Evolutionary conservation across 1,140 invertebrate genomes (phyloP).

Genomic region (Brachionus calyciflorus): DNA sequence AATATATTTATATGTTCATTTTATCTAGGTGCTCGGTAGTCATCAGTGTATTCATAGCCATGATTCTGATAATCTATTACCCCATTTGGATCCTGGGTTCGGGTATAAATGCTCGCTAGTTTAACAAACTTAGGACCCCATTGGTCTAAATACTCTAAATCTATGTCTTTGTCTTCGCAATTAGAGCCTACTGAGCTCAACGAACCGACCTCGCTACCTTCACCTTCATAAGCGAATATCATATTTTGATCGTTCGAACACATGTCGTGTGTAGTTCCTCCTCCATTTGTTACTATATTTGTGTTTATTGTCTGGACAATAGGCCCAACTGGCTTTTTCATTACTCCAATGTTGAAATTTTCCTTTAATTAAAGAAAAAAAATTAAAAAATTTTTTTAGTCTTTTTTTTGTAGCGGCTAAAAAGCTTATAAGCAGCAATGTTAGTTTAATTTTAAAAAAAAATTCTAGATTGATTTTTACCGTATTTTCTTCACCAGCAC

Average conservation of each 20-base stretch:
- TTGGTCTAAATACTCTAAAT: constrained; percentile 32
- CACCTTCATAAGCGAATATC: constrained; percentile 41
- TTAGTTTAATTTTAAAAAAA: constrained; percentile 17
- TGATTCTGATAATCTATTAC: constrained; percentile 25
- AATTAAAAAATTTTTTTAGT: not conserved
- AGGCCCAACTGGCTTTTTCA: constrained; percentile 42
- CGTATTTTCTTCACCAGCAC: constrained; percentile 46
- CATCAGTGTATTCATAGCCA: constrained; percentile 8
- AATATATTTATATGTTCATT: too few species aligned
- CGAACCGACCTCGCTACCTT: constrained; percentile 42
- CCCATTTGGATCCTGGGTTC: not conserved
- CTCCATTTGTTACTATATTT: not conserved
- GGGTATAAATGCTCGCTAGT: constrained; percentile 29
- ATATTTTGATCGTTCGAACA: constrained; percentile 36
- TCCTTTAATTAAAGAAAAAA: constrained; percentile 16
- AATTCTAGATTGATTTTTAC: not conserved
- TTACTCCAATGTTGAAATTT: constrained; percentile 46
- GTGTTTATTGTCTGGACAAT: constrained; percentile 37
- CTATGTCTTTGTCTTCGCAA: constrained; percentile 2
- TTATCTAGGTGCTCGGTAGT: constrained; percentile 5
- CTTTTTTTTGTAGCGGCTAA: not conserved
- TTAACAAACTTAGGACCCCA: constrained; percentile 45
- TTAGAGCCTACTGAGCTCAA: constrained; percentile 19
- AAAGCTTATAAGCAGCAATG: not conserved
- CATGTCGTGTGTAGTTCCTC: too few species aligned